These are phyloP conservation scores for Megamerina dolium DNA, from an alignment of 2,888 invertebrate genomes.

Conservation along the genomic window DNA sequence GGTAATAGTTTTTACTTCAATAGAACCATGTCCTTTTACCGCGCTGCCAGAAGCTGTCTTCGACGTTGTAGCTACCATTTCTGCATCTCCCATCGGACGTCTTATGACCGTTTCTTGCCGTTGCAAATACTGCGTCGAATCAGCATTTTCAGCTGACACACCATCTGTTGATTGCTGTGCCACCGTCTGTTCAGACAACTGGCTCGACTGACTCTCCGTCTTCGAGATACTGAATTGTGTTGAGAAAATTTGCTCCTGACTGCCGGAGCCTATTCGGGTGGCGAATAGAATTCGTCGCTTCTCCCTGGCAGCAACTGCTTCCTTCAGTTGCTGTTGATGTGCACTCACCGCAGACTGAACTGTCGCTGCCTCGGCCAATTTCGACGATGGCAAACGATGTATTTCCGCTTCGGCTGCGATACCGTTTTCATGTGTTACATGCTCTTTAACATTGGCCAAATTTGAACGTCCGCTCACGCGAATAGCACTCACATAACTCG, in stretches of 20 bases:
- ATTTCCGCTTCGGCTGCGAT: slow-evolving; percentile 33
- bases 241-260: slow-evolving; percentile 64
- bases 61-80: not conserved
- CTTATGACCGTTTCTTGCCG: slow-evolving; percentile 43
- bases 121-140: slow-evolving; percentile 33
- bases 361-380: no score
- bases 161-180: slow-evolving; percentile 29
- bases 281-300: slow-evolving; percentile 57
- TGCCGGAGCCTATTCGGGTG: slow-evolving; percentile 59
- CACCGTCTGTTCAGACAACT: slow-evolving; percentile 52
- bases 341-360: slow-evolving; percentile 32
- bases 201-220: slow-evolving; percentile 59
- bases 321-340: slow-evolving; percentile 30
- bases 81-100: slow-evolving; percentile 28
- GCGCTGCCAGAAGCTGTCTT: slow-evolving; percentile 1
- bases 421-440: slow-evolving; percentile 33
- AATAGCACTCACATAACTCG: slow-evolving; percentile 30
- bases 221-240: slow-evolving; percentile 61
- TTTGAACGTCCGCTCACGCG: slow-evolving; percentile 24
- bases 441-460: slow-evolving; percentile 32
- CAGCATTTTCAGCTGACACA: slow-evolving; percentile 27
- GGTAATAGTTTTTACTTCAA: not conserved
- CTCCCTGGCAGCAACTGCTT: slow-evolving; percentile 43
- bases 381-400: slow-evolving; percentile 37
- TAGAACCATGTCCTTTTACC: slow-evolving; percentile 3